Base-by-base conservation (phyloP, 2,113 vertebrate species). In the Scortum barcoo region DNA sequence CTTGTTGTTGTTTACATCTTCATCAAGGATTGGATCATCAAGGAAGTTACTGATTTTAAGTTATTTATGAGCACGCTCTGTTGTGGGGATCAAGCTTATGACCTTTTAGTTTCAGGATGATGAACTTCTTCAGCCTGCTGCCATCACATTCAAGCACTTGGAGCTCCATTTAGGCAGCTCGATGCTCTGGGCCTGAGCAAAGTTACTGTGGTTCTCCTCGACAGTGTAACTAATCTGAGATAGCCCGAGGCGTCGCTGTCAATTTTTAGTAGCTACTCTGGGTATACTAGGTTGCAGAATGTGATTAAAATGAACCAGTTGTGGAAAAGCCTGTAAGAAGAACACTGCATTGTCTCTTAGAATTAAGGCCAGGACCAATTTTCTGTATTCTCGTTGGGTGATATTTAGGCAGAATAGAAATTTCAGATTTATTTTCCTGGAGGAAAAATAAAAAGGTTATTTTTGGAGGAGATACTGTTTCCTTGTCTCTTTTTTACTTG, bases 191-290 rank as follows among this genome's bases (percentile, higher is more conserved):
- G 72, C 30, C 7, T 10, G 16, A 3, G 14, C 14, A 68, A 38
- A 78, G 48, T 20, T 46, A 44, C 40, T 36, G 56, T 17, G 30
- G 36, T 28, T 68, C 66, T 68, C 36, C n/a, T 62, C 50, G 54
- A 78, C 68, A 68, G 12, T 72, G 62, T 6, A 24, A 40, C 63
- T 65, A 12, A 69, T 78, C 53, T 33, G 20, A 24, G 17, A 24
- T 20, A 33, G 38, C 75, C 20, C 3, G 36, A 62, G 42, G 71
- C 28, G 9, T 46, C 38, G 33, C 62, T 56, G 57, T 60, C 58
- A 28, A 12, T 57, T 22, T 75, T 30, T 67, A 46, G 17, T 9
- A 13, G 3, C 6, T 24, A 16, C 42, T 30, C 9, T 16, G 44
- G 36, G 20, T 8, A 10, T 16, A 12, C 12, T 3, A 38, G n/a